phyloP scores from a whole-genome alignment of 2,797 vertebrate species.

The Alcedo quadribrachys region DNA sequence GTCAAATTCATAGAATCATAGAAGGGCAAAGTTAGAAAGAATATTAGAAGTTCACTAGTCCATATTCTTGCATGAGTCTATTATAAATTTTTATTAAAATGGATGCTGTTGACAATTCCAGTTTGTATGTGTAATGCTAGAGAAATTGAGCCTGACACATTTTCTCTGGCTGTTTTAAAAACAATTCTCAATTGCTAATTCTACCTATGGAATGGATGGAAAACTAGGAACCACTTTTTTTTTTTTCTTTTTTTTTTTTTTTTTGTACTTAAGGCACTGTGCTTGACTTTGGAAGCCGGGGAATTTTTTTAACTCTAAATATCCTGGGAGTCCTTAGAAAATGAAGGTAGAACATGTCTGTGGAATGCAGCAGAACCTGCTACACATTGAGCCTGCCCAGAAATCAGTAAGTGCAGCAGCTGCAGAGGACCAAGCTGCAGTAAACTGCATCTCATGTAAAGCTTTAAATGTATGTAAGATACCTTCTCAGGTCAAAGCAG shows the following conservation, averaged over 20 bases:
- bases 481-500: neutral
- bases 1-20: neutral
- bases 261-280: neutral
- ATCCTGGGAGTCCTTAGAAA: neutral
- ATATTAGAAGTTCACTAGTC: neutral
- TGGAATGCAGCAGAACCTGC: neutral
- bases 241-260: neutral
- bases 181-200: neutral
- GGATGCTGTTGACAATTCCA: fast-evolving
- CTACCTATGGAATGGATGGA: neutral
- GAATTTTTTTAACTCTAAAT: neutral
- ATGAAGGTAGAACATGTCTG: neutral
- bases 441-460: neutral
- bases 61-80: neutral
- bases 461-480: neutral
- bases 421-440: neutral
- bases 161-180: neutral
- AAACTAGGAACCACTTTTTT: neutral
- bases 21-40: neutral
- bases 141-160: neutral
- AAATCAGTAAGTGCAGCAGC: neutral
- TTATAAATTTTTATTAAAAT: neutral
- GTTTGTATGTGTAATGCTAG: neutral
- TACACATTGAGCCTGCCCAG: neutral
- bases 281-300: neutral